Evolutionary conservation across 2,113 vertebrate species (phyloP).

Genomic region (Bubalus kerabau): DNA sequence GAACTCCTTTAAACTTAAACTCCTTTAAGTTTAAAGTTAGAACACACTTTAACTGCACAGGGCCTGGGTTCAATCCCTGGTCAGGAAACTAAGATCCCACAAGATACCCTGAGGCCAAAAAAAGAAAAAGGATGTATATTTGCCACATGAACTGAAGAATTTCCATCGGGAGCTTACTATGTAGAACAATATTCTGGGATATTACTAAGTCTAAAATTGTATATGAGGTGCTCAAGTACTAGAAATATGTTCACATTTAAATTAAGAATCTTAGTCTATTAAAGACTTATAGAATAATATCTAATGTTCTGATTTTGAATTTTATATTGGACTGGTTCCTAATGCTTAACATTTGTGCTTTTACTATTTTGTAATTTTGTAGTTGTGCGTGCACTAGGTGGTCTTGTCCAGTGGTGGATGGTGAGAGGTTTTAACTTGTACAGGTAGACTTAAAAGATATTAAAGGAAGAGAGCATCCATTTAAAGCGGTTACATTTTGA

Average conservation of each 20-base stretch:
- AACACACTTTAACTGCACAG: background rate
- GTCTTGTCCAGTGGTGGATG: background rate
- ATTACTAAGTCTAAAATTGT: background rate
- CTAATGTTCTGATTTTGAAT: slow-evolving; percentile 22
- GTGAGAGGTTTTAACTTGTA: background rate
- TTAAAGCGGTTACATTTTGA: background rate
- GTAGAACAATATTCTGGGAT: slow-evolving; percentile 8
- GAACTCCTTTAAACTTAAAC: background rate
- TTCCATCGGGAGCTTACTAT: slow-evolving; percentile 23
- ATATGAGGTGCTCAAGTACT: background rate
- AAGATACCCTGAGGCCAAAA: background rate
- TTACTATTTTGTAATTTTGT: background rate
- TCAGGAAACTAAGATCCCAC: background rate
- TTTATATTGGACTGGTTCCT: slow-evolving; percentile 21
- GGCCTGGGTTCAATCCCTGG: background rate
- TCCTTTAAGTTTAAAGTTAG: too few species aligned
- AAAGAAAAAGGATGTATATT: slow-evolving; percentile 1
- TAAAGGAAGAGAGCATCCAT: slow-evolving; percentile 7
- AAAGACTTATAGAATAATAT: background rate
- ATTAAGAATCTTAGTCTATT: background rate
- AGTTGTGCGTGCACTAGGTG: background rate
- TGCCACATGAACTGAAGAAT: slow-evolving; percentile 4
- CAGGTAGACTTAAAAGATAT: background rate
- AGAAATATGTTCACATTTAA: slow-evolving; percentile 12
- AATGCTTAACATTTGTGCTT: background rate